Evolutionary conservation across 30 jellyfish, hydroid and myxozoan species (phyloP).

Genomic region (Morbakka virulenta): DNA sequence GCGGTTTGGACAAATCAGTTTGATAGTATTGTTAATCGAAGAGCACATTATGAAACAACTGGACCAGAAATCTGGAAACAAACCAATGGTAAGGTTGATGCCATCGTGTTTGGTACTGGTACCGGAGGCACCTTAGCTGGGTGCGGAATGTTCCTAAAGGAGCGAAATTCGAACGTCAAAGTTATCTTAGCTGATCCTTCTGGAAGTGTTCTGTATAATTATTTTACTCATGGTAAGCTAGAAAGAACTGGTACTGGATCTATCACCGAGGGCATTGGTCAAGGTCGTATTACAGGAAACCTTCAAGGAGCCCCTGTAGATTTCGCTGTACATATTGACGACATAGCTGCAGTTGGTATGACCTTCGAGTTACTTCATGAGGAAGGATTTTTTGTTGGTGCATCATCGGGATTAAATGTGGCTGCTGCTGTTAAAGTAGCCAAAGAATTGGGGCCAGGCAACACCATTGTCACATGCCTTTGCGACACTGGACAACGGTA

Average conservation of each 20-base stretch:
- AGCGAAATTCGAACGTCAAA: constrained; percentile 62
- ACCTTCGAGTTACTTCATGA: constrained; percentile 82
- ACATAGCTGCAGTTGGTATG: constrained; percentile 74
- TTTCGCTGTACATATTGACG: constrained; percentile 84
- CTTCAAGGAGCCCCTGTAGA: constrained; percentile 89
- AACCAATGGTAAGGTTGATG: constrained; percentile 93
- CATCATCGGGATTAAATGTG: constrained; percentile 89
- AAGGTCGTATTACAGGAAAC: constrained; percentile 78
- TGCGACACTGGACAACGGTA: constrained; percentile 95
- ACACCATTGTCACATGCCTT: constrained; percentile 87
- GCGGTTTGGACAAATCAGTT: constrained; percentile 92
- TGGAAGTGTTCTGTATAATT: constrained; percentile 84
- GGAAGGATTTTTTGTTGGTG: constrained; percentile 95
- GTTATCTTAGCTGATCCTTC: constrained; percentile 88
- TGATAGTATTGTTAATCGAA: constrained; percentile 79
- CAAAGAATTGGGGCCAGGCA: constrained; percentile 92
- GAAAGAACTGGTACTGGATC: constrained; percentile 86
- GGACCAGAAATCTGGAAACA: constrained; percentile 98
- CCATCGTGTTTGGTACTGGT: constrained; percentile 87
- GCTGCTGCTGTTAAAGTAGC: constrained; percentile 98
- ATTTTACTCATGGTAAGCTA: constrained; percentile 64
- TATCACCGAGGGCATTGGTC: constrained; percentile 94
- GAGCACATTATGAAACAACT: constrained; percentile 91
- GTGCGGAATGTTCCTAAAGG: constrained; percentile 82
- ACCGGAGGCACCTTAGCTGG: constrained; percentile 98